Evolutionary conservation across 2,113 vertebrate species (phyloP).

Genomic region (Lanius collurio): DNA sequence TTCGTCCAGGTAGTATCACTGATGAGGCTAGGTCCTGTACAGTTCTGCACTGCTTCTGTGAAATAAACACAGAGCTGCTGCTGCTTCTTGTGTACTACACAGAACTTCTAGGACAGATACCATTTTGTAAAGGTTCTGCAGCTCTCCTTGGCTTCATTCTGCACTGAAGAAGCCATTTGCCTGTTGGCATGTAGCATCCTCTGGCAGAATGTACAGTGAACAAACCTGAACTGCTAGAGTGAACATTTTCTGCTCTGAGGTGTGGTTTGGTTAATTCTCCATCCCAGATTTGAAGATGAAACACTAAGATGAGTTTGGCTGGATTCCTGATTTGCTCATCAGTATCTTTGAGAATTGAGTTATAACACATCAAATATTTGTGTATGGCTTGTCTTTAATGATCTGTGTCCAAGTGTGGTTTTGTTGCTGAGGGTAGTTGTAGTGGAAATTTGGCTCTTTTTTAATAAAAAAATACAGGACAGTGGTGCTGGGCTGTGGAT

Average conservation of each 20-base stretch:
- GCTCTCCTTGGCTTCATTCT: background rate
- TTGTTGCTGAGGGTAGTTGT: background rate
- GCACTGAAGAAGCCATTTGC: background rate
- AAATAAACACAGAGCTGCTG: background rate
- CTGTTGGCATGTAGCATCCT: background rate
- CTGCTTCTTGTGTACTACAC: background rate
- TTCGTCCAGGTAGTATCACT: background rate
- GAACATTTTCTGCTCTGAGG: background rate
- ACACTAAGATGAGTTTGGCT: background rate
- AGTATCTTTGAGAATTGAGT: background rate
- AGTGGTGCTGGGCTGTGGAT: background rate
- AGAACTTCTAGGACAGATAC: background rate
- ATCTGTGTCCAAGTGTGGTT: background rate
- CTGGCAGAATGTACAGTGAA: background rate
- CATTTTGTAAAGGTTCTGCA: background rate
- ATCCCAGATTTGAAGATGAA: background rate
- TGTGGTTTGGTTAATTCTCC: background rate
- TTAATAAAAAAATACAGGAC: background rate
- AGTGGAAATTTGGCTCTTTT: background rate
- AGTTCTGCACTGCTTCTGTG: background rate
- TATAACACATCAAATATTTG: background rate
- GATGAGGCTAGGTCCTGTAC: background rate
- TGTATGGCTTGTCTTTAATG: fast-evolving
- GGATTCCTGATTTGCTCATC: background rate
- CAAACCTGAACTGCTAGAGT: background rate